phyloP scores from a whole-genome alignment of 1,140 invertebrate genomes.

The Macrobrachium nipponense region DNA sequence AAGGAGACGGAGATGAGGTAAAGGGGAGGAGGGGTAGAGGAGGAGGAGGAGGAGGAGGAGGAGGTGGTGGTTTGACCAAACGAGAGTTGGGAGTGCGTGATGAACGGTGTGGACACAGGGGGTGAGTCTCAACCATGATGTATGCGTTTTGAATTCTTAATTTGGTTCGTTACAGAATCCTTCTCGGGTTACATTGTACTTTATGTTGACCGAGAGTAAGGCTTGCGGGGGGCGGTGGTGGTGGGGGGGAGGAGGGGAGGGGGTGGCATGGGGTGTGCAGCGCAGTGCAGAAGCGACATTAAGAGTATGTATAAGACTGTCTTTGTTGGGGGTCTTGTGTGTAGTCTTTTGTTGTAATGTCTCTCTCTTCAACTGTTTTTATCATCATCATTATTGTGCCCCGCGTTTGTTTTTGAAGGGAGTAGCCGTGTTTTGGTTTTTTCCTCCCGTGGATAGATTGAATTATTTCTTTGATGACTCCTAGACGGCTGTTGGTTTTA shows the following conservation, averaged over 20 bases:
- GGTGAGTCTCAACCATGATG: conserved; percentile 36
- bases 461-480: too few relatives aligned
- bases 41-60: neutral
- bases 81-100: conserved; percentile 24
- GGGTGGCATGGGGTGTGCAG: neutral
- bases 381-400: too few relatives aligned
- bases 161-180: conserved; percentile 51
- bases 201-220: conserved; percentile 46
- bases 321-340: too few relatives aligned
- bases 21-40: too few relatives aligned
- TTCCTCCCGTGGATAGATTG: too few relatives aligned
- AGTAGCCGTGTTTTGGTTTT: too few relatives aligned
- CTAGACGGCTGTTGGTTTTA: too few relatives aligned
- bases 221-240: neutral
- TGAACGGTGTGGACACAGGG: conserved; percentile 42
- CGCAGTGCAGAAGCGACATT: too few relatives aligned
- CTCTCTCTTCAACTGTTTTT: too few relatives aligned
- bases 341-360: too few relatives aligned
- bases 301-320: too few relatives aligned
- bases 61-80: neutral
- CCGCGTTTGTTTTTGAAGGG: too few relatives aligned
- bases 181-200: conserved; percentile 30
- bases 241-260: neutral
- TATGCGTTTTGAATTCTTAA: conserved; percentile 58
- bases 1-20: neutral